Evolutionary conservation across 2,888 invertebrate species (phyloP).

Genomic region (Ferdinandea cuprea): DNA sequence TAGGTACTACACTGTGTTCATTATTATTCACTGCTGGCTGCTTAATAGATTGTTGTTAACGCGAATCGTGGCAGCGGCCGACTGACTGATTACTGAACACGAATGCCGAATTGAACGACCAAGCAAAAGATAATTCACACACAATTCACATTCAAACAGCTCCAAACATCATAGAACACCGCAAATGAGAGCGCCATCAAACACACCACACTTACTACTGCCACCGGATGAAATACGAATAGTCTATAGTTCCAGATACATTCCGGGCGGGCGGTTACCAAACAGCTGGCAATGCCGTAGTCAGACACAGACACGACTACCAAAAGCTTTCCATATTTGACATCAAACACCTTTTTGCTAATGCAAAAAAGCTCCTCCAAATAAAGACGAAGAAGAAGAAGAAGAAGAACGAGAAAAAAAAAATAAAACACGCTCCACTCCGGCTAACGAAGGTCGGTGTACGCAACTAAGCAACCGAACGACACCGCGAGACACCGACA

Average conservation of each 20-base stretch:
- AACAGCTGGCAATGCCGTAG: constrained; percentile 67
- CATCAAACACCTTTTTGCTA: constrained; percentile 39
- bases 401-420: too few species aligned
- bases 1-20: not conserved
- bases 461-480: constrained; percentile 72
- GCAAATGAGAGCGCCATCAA: constrained; percentile 55
- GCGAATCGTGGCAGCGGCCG: constrained; percentile 45
- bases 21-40: constrained; percentile 2
- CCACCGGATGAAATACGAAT: constrained; percentile 66
- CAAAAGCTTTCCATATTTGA: constrained; percentile 67
- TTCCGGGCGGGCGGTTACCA: constrained; percentile 48
- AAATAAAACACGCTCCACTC: constrained; percentile 52
- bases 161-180: constrained; percentile 39
- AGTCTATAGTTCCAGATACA: constrained; percentile 65
- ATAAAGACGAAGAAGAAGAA: too few species aligned
- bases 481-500: constrained; percentile 67
- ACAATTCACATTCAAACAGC: constrained; percentile 35
- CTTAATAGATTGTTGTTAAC: constrained; percentile 56
- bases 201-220: constrained; percentile 41
- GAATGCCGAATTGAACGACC: constrained; percentile 11
- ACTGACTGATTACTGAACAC: constrained; percentile 54
- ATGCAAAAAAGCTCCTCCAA: constrained; percentile 47
- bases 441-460: constrained; percentile 70
- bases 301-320: constrained; percentile 58
- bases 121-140: constrained; percentile 28